phyloP scores from a whole-genome alignment of 2,113 vertebrate genomes.

The Entelurus aequoreus region DNA sequence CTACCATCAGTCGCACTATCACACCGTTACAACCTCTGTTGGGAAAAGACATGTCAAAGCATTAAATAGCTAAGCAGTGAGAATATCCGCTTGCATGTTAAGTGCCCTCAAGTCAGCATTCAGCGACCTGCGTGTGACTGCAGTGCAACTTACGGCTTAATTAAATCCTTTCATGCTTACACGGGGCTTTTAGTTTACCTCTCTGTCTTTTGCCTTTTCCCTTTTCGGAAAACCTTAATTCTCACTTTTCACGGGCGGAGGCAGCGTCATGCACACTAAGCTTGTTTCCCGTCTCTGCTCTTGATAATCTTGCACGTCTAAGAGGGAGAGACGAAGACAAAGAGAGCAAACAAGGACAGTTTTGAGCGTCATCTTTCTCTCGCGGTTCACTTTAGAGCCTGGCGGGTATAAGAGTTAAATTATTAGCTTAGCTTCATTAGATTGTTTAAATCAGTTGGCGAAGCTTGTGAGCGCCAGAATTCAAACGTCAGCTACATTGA shows the following conservation, averaged over 20 bases:
- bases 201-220: conserved; percentile 18
- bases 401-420: background rate
- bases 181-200: conserved; percentile 15
- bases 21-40: conserved; percentile 46
- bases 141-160: conserved; percentile 45
- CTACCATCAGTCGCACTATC: conserved; percentile 49
- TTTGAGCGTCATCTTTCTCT: background rate
- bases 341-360: conserved; percentile 20
- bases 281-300: conserved; percentile 16
- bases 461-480: background rate
- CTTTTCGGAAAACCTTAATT: conserved; percentile 30
- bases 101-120: conserved; percentile 42
- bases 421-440: background rate
- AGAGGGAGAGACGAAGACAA: conserved; percentile 4
- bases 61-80: conserved; percentile 38
- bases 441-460: background rate
- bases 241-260: conserved; percentile 13
- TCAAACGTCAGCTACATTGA: background rate
- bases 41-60: conserved; percentile 39
- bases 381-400: background rate
- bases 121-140: conserved; percentile 36
- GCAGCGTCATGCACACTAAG: conserved; percentile 3
- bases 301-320: conserved; percentile 12
- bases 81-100: conserved; percentile 37
- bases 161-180: conserved; percentile 41